Percentiles rank a stretch among this genome's conserved stretches.
Evolutionary conservation across 2,113 vertebrate species (phyloP).

Genomic region (Callaeas wilsoni): DNA sequence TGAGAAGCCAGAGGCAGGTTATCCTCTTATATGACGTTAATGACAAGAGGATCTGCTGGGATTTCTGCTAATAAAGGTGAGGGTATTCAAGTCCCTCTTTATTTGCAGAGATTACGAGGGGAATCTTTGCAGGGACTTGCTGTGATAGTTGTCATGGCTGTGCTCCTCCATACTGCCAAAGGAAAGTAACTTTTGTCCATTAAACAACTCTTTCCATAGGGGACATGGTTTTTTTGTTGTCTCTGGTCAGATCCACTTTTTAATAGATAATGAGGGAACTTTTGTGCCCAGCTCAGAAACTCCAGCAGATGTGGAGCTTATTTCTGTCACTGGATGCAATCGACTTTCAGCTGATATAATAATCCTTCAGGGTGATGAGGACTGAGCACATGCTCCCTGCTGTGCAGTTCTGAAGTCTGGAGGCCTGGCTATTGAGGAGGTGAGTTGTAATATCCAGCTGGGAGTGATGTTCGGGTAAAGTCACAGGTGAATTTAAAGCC

Average conservation of each 20-base stretch:
- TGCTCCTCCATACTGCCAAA: not conserved
- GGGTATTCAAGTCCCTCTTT: not conserved
- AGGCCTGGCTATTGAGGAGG: not conserved
- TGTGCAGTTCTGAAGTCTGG: not conserved
- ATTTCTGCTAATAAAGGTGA: conserved; percentile 51
- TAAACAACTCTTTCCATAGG: not conserved
- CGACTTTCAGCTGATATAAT: not conserved
- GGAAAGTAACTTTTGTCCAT: not conserved
- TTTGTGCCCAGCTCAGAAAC: not conserved
- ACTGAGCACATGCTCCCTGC: not conserved
- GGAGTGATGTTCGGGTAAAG: not conserved
- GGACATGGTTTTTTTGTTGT: not conserved
- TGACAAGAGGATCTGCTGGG: conserved; percentile 39
- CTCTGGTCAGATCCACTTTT: not conserved
- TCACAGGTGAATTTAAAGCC: not conserved
- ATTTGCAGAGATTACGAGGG: not conserved
- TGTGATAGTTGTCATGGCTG: not conserved
- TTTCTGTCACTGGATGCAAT: not conserved
- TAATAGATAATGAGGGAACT: not conserved
- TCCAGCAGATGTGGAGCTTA: not conserved
- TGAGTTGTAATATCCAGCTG: not conserved
- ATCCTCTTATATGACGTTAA: not conserved
- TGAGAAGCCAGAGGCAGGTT: not conserved
- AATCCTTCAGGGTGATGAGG: not conserved
- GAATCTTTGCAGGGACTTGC: not conserved